These are phyloP conservation scores for Glyptemys insculpta DNA, from an alignment of 2,797 vertebrate species.

Conservation along the genomic window DNA sequence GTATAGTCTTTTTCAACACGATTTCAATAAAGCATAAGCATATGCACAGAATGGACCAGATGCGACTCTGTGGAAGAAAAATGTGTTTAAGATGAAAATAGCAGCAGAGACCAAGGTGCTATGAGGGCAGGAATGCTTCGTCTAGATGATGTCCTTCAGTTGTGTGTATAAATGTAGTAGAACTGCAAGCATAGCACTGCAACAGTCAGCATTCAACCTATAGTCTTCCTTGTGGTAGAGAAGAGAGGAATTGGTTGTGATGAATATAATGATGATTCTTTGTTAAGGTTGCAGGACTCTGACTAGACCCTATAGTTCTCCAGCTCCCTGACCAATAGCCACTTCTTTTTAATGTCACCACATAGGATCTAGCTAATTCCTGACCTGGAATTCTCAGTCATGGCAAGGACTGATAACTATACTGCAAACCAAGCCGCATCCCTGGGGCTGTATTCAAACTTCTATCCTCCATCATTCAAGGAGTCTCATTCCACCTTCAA, in stretches of 20 bases:
- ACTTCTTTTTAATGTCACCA: no score
- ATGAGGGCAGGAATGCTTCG: neutral
- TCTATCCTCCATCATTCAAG: neutral
- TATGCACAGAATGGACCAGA: neutral
- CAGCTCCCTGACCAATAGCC: neutral
- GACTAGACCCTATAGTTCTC: neutral
- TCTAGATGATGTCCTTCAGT: neutral
- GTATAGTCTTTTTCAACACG: neutral
- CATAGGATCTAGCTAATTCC: neutral
- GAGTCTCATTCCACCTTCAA: no score
- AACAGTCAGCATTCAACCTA: neutral
- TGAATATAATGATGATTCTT: neutral
- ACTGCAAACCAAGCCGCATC: no score
- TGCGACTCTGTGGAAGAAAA: neutral
- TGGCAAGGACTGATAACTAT: neutral
- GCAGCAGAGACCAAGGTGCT: neutral
- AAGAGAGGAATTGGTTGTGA: neutral
- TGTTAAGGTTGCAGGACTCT: neutral
- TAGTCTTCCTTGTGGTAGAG: neutral
- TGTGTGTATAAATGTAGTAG: neutral
- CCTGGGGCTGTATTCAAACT: neutral
- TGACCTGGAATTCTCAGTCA: neutral
- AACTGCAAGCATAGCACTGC: neutral
- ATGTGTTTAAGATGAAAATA: neutral
- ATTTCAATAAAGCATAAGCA: constrained; percentile 1